Percentiles rank a stretch among this genome's conserved stretches.
phyloP scores from a whole-genome alignment of 2,797 vertebrate genomes.

The Lophotriccus pileatus region DNA sequence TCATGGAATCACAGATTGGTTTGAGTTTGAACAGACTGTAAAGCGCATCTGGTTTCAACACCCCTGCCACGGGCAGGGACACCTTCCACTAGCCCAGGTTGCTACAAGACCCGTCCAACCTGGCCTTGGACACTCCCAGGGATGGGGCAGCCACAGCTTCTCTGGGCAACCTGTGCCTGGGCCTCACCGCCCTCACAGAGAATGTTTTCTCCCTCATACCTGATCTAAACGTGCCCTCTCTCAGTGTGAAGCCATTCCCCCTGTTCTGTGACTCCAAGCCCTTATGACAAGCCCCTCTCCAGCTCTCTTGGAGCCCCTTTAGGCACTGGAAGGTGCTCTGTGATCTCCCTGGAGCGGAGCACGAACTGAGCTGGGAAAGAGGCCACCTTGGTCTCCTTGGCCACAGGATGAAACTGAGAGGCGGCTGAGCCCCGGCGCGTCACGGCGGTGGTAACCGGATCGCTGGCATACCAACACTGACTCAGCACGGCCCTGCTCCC shows the following conservation, averaged over 20 bases:
- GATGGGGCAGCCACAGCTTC: background rate
- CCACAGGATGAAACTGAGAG: background rate
- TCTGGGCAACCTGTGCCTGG: background rate
- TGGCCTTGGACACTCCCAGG: background rate
- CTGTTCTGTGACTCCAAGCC: background rate
- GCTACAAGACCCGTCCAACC: background rate
- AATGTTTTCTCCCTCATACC: background rate
- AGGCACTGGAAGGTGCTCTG: background rate
- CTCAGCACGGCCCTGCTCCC: constrained; percentile 16
- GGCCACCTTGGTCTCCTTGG: rapidly evolving
- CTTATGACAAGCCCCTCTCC: background rate
- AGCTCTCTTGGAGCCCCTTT: background rate
- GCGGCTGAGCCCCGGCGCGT: background rate
- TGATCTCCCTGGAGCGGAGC: background rate
- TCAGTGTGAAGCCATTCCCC: background rate
- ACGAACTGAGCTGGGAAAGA: rapidly evolving
- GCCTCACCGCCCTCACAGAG: background rate
- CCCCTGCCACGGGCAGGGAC: background rate
- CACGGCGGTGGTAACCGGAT: background rate
- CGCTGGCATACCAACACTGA: constrained; percentile 39
- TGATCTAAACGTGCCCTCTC: background rate
- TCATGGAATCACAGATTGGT: background rate
- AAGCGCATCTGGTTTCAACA: background rate
- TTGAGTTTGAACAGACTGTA: background rate
- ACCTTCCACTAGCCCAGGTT: background rate